Evolutionary conservation across 2,888 invertebrate species (phyloP).

Genomic region (Pemphredon lugubris): DNA sequence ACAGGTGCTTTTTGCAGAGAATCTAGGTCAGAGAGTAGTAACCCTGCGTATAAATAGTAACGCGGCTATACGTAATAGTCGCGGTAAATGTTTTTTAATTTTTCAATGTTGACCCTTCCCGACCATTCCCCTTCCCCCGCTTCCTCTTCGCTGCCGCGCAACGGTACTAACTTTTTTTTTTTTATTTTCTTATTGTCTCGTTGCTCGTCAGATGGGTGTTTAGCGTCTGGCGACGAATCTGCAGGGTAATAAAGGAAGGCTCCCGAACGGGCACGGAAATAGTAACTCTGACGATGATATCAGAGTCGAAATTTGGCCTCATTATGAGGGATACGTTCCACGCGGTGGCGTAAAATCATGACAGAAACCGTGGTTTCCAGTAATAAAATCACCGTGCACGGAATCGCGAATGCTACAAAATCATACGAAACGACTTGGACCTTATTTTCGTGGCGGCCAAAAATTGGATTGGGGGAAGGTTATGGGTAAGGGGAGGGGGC

Average conservation of each 20-base stretch:
- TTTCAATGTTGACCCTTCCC: constrained; percentile 1
- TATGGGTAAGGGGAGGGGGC: too few species aligned
- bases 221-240: neutral
- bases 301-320: constrained; percentile 42
- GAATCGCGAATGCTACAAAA: neutral
- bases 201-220: neutral
- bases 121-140: neutral
- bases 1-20: constrained; percentile 53
- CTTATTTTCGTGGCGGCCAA: constrained; percentile 19
- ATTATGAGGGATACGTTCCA: constrained; percentile 18
- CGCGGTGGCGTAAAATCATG: neutral
- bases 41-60: constrained; percentile 58
- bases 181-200: neutral
- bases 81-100: constrained; percentile 20
- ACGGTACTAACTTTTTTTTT: neutral
- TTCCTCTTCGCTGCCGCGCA: neutral
- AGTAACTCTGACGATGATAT: constrained; percentile 42
- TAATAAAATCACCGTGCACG: neutral
- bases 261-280: constrained; percentile 37
- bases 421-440: constrained; percentile 18
- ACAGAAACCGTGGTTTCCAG: neutral
- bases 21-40: constrained; percentile 58
- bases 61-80: constrained; percentile 24
- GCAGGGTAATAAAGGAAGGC: constrained; percentile 15
- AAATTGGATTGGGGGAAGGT: constrained; percentile 1